These are phyloP conservation scores for Nowickia ferox DNA, from an alignment of 2,888 invertebrate genomes.

Conservation along the genomic window DNA sequence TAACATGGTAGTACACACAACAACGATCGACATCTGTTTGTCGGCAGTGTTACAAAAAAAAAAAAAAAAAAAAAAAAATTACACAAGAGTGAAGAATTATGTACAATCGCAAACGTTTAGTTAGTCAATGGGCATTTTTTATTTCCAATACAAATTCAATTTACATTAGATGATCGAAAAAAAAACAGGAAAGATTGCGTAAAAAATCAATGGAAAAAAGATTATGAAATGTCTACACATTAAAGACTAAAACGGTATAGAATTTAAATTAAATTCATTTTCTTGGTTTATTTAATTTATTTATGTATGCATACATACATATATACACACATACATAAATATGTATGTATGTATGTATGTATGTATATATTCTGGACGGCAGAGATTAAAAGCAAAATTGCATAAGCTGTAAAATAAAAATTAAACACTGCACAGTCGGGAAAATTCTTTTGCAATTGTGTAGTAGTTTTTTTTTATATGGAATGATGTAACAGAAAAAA, in stretches of 20 bases:
- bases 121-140: slow-evolving; percentile 60
- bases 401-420: slow-evolving; percentile 19
- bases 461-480: background rate
- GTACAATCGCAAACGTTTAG: slow-evolving; percentile 60
- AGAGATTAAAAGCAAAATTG: slow-evolving; percentile 52
- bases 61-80: slow-evolving; percentile 11
- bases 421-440: background rate
- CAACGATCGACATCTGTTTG: slow-evolving; percentile 45
- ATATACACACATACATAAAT: no score
- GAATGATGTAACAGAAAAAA: slow-evolving; percentile 2
- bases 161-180: slow-evolving; percentile 48
- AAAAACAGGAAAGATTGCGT: slow-evolving; percentile 35
- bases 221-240: slow-evolving; percentile 40
- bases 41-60: slow-evolving; percentile 30
- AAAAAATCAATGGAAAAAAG: slow-evolving; percentile 30
- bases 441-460: slow-evolving; percentile 6
- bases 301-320: no score
- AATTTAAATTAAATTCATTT: slow-evolving; percentile 59
- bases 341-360: no score
- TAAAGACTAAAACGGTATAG: slow-evolving; percentile 15
- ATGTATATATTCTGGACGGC: slow-evolving; percentile 11
- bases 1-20: slow-evolving; percentile 8
- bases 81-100: slow-evolving; percentile 42
- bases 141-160: slow-evolving; percentile 60
- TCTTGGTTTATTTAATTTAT: background rate